phyloP scores from a whole-genome alignment of 2,888 invertebrate species.

The Mimachlamys varia region DNA sequence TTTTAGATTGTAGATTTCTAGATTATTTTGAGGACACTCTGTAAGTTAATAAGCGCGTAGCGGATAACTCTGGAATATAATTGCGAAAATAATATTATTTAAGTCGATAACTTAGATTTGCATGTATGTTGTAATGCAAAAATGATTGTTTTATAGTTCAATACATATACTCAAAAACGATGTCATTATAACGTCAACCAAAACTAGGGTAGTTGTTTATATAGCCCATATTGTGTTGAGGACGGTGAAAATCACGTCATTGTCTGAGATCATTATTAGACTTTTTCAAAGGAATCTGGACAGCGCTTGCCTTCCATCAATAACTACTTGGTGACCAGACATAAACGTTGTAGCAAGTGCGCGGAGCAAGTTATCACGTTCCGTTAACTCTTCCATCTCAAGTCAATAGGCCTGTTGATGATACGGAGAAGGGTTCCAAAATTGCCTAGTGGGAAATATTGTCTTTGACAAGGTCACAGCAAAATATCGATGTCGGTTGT shows the following conservation, averaged over 20 bases:
- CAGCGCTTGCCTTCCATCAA: background rate
- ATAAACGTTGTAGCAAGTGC: background rate
- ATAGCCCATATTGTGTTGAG: background rate
- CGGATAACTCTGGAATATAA: too few species aligned
- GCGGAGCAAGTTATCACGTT: background rate
- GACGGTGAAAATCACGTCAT: background rate
- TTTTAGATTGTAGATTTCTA: too few species aligned
- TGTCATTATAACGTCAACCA: too few species aligned
- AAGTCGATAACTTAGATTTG: too few species aligned
- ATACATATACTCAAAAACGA: too few species aligned
- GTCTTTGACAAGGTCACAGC: conserved; percentile 29
- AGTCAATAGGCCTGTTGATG: conserved; percentile 3
- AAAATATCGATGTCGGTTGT: conserved; percentile 24
- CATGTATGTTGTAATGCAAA: too few species aligned
- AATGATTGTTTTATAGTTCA: too few species aligned
- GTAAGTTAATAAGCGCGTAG: too few species aligned
- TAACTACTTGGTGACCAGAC: background rate
- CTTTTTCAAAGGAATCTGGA: background rate
- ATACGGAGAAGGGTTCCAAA: background rate
- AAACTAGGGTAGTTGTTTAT: background rate
- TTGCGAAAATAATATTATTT: too few species aligned
- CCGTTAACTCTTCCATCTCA: background rate
- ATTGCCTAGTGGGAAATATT: conserved; percentile 10
- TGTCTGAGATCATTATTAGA: background rate
- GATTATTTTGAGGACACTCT: too few species aligned